Evolutionary conservation across 2,888 invertebrate species (phyloP), one percentile per base, ranked within the genome.

Genomic region (Craniophora ligustri): DNA sequence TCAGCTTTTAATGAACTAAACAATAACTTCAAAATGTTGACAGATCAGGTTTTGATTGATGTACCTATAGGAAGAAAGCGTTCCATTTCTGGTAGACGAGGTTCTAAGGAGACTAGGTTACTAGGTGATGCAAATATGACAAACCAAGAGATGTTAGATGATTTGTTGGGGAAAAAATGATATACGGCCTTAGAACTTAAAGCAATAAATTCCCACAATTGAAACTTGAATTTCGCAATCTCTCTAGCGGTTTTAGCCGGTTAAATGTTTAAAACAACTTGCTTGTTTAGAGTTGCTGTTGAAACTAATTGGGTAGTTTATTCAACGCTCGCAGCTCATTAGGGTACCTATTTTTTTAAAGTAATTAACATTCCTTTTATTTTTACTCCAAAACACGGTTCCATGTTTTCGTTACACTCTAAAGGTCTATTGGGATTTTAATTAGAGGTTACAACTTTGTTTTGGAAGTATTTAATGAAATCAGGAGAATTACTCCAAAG

Each of bases 81-180:
- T 10, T 84, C 89, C 0, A 76, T 91, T 21, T 83, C 89, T 1
- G 81, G 88, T 2, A 80, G 87, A 54, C 74, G 76, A 26, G 77
- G 69, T 30, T 85, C 87, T 0, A 79, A 74, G 39, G 87, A 87
- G 21, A 68, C 82, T 4, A 82, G 73, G 14, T 64, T 91, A 8
- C 80, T 92, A 4, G 91, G 87, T 1, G 93, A 93, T 46, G 67
- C 82, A 0, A 85, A 81, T 56, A 81, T 93, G 85, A 89, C 84
- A 15, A 93, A 93, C 59, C 89, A 92, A 56, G 92, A 93, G 50
- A 61, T 93, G 58, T 68, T 93, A 19, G 84, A 93, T 15, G 93
- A 93, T 64, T 81, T 93, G 45, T 64, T 93, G 39, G 92, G 93
- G 8, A 90, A 87, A 60, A 92, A 92, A 87, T 93, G 89, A 93